Conservation (phyloP, 2,888 invertebrate genomes). For the Mythimna lalbum region DNA sequence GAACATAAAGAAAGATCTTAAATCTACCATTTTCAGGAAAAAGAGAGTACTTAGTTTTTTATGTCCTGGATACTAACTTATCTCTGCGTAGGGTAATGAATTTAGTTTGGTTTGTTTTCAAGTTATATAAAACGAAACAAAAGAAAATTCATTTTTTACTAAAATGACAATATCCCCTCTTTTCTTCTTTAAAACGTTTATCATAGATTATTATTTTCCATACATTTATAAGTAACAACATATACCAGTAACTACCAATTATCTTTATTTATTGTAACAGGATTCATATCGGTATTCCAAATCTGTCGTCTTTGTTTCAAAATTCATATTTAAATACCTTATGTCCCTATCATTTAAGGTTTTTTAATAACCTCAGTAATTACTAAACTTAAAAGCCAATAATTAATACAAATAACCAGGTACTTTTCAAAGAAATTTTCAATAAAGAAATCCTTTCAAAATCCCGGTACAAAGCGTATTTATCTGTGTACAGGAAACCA, state of each 20-base stretch:
- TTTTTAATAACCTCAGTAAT: neutral
- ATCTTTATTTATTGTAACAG: slow-evolving; percentile 1
- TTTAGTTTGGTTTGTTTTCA: too few species aligned
- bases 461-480: slow-evolving; percentile 45
- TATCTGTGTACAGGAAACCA: slow-evolving; percentile 72
- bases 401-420: slow-evolving; percentile 11
- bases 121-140: too few species aligned
- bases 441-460: slow-evolving; percentile 48
- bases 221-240: neutral
- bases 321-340: slow-evolving; percentile 1
- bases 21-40: too few species aligned
- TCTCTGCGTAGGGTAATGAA: too few species aligned
- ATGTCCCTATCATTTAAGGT: neutral
- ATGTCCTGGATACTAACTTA: too few species aligned
- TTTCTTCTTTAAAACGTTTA: too few species aligned
- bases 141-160: too few species aligned
- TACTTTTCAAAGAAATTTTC: slow-evolving; percentile 10
- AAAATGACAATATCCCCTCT: too few species aligned
- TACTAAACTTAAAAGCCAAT: slow-evolving; percentile 9
- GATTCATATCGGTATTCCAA: neutral
- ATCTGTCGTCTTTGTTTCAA: neutral
- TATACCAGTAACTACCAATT: neutral
- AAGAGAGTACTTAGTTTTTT: too few species aligned
- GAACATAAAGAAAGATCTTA: neutral
- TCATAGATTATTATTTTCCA: neutral